These are phyloP conservation scores for Takifugu bimaculatus DNA, from an alignment of 2,113 vertebrate species.

Conservation along the genomic window DNA sequence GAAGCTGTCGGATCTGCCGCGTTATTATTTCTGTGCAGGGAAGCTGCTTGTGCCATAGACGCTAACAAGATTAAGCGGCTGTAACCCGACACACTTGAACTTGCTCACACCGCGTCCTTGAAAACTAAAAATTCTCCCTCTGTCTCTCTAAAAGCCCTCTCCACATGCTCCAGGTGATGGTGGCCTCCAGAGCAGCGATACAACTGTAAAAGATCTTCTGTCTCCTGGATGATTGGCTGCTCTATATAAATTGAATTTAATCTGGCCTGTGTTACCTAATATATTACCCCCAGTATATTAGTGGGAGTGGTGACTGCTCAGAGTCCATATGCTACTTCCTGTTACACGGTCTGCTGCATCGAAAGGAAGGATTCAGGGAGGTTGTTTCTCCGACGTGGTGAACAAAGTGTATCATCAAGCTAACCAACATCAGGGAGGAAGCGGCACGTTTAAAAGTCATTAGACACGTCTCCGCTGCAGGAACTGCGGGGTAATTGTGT, in stretches of 20 bases:
- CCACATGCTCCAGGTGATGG: too few species aligned
- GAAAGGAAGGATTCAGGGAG: too few species aligned
- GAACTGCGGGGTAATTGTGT: too few species aligned
- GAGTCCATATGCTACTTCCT: constrained; percentile 9
- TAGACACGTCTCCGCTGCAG: too few species aligned
- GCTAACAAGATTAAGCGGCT: constrained; percentile 38
- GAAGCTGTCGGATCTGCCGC: not conserved
- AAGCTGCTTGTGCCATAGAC: constrained; percentile 16
- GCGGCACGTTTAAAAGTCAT: too few species aligned
- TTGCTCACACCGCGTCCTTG: constrained; percentile 5
- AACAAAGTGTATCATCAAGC: too few species aligned
- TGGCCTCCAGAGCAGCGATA: not conserved
- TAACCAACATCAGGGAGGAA: too few species aligned
- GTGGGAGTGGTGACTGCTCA: constrained; percentile 8
- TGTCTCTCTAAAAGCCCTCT: constrained; percentile 6
- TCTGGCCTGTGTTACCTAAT: constrained; percentile 8
- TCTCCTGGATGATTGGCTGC: not conserved
- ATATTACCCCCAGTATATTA: not conserved
- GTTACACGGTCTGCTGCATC: constrained; percentile 7
- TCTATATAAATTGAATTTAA: constrained; percentile 31
- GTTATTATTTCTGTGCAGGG: not conserved
- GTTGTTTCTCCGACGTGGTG: too few species aligned
- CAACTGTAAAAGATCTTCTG: not conserved
- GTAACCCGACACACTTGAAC: constrained; percentile 16
- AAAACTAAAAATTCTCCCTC: constrained; percentile 1